phyloP scores from a whole-genome alignment of 2,113 vertebrate species.

The Brachirus orientalis region DNA sequence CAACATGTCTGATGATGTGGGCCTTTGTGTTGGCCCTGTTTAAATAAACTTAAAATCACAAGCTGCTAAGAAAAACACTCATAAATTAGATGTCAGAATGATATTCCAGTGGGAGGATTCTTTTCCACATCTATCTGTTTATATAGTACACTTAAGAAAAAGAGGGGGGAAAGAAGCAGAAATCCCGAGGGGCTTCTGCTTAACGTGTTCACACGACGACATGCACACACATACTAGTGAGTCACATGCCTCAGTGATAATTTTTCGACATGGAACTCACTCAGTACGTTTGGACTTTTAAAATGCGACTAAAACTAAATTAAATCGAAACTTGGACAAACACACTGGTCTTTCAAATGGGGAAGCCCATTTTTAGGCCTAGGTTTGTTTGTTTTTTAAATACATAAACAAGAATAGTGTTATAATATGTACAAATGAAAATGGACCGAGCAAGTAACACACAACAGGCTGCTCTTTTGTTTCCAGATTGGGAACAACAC shows the following conservation, averaged over 20 bases:
- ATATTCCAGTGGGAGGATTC: conserved; percentile 59
- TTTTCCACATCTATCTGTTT: conserved; percentile 68
- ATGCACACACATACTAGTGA: no score
- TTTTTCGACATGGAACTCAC: conserved; percentile 7
- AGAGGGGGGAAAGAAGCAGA: background rate
- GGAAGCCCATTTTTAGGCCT: no score
- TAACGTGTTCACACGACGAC: conserved; percentile 23
- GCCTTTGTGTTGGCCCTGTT: conserved; percentile 48
- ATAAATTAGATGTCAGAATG: conserved; percentile 51
- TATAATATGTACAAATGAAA: no score
- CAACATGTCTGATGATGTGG: conserved; percentile 55
- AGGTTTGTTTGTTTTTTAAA: no score
- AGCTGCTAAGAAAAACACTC: conserved; percentile 51
- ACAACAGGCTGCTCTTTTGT: no score
- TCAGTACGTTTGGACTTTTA: no score
- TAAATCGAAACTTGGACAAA: no score
- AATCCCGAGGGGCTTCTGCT: conserved; percentile 18
- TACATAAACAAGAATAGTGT: no score
- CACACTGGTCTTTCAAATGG: no score
- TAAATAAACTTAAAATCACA: conserved; percentile 71
- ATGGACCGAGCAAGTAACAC: no score
- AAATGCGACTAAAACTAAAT: no score
- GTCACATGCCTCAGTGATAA: conserved; percentile 13
- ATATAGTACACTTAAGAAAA: conserved; percentile 44
- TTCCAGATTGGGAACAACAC: no score